Base-by-base conservation (phyloP, 2,888 invertebrate species). In the Salticus scenicus region DNA sequence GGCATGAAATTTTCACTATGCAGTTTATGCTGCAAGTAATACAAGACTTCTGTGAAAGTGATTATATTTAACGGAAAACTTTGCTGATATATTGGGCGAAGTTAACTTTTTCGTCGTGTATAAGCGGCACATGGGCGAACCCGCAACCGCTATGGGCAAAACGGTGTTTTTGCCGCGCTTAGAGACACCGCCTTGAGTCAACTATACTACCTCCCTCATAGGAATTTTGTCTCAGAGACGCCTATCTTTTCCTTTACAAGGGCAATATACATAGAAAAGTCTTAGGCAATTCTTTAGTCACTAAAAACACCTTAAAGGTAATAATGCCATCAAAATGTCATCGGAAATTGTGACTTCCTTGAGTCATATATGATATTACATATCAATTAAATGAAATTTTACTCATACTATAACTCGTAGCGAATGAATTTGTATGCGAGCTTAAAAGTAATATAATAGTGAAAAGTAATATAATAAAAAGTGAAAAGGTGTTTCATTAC, bases 131-230 rank as follows among this genome's bases (percentile, higher is more conserved):
- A 57, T 24, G 57, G 57, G 57, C 57, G 57, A 57, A 57, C 57
- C 57, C 57, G 57, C 17, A 57, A 57, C 57, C 57, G 57, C 57
- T 57, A 57, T 57, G 20, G 24, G 57, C 57, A 24, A 57, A 57
- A 57, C 57, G 57, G 57, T 57, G 57, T 57, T 57, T n/a, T 57
- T 24, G 57, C 57, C 57, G 24, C 7, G 57, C 42, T 17, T 14
- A 47, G 17, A 24, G 57, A 24, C 20, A 20, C 57, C 57, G 57
- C 57, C 57, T 57, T 57, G 20, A 57, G 57, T 57, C 57, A 57
- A 57, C 57, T 24, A 24, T 4, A 7, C 20, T 24, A 12, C 57
- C 57, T 57, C 57, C 57, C 57, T 57, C 57, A 57, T 57, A 5
- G 57, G 5, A 10, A 24, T 24, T 57, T 1, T 57, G 20, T 57